Percentiles rank a stretch among this genome's conserved stretches.
These are phyloP conservation scores for Rhyzopertha dominica DNA, from an alignment of 1,140 invertebrate species.

Conservation along the genomic window DNA sequence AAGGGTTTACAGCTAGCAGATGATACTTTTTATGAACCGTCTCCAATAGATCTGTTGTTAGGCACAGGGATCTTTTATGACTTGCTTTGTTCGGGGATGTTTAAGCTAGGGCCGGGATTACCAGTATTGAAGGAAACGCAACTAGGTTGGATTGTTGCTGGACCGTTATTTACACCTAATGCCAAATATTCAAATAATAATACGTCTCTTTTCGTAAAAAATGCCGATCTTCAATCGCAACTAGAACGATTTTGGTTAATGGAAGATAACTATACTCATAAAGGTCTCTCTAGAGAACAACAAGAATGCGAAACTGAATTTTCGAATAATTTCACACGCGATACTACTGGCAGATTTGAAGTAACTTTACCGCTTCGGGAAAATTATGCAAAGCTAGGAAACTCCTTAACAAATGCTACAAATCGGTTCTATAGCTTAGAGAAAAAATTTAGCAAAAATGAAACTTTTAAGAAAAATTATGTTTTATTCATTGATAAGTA, in stretches of 20 bases:
- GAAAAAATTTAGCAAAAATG: conserved; percentile 16
- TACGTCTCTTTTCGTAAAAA: conserved; percentile 5
- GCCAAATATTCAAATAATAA: conserved; percentile 6
- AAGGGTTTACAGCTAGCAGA: conserved; percentile 29
- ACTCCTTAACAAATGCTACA: conserved; percentile 23
- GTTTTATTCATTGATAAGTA: conserved; percentile 42
- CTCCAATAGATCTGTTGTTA: conserved; percentile 30
- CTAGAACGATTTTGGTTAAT: conserved; percentile 16
- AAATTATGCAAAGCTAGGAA: conserved; percentile 17
- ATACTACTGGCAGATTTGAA: conserved; percentile 19
- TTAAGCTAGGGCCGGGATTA: conserved; percentile 21
- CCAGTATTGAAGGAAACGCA: conserved; percentile 32
- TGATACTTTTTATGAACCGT: conserved; percentile 24
- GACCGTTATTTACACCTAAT: conserved; percentile 1
- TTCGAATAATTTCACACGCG: conserved; percentile 3
- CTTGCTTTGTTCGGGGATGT: conserved; percentile 24
- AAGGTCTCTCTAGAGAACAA: conserved; percentile 14
- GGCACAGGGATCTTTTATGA: too few species aligned
- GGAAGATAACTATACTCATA: not conserved
- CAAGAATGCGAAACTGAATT: conserved; percentile 21
- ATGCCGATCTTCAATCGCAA: too few species aligned
- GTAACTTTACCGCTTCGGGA: conserved; percentile 17
- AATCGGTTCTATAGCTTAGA: conserved; percentile 21
- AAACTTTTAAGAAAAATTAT: conserved; percentile 31
- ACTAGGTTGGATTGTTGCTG: conserved; percentile 31